phyloP scores from a whole-genome alignment of 2,888 invertebrate genomes.

The Tenthredo livida region DNA sequence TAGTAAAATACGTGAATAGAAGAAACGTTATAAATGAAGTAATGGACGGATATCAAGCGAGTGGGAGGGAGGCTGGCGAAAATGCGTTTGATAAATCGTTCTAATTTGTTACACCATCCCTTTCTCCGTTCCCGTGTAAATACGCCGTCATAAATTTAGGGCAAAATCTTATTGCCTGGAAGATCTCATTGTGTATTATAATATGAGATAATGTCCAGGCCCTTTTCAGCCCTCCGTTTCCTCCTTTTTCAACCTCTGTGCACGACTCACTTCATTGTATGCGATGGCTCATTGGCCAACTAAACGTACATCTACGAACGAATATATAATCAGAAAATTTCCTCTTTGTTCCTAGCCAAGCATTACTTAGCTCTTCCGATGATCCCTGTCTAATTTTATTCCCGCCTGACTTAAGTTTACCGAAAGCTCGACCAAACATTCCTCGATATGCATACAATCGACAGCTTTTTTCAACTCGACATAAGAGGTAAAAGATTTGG shows the following conservation, averaged over 20 bases:
- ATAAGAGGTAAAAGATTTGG: background rate
- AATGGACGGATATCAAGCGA: constrained; percentile 46
- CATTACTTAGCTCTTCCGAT: constrained; percentile 5
- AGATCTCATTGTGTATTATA: constrained; percentile 64
- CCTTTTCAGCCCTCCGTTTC: constrained; percentile 57
- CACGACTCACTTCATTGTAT: constrained; percentile 38
- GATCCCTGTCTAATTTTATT: background rate
- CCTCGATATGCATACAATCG: background rate
- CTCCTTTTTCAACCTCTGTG: constrained; percentile 5
- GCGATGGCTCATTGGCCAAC: constrained; percentile 32
- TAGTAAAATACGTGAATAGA: constrained; percentile 23
- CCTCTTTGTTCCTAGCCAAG: constrained; percentile 8
- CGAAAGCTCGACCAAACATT: background rate
- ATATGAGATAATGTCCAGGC: constrained; percentile 66
- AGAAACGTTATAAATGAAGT: constrained; percentile 30
- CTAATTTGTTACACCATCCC: constrained; percentile 59
- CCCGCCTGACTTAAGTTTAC: background rate
- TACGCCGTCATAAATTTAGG: constrained; percentile 62
- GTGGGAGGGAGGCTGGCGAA: constrained; percentile 24
- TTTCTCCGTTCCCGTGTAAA: constrained; percentile 55
- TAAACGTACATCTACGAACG: constrained; percentile 11
- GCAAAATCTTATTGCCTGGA: constrained; percentile 65
- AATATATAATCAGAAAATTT: constrained; percentile 36
- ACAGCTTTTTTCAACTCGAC: background rate
- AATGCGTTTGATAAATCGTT: constrained; percentile 63